phyloP scores from a whole-genome alignment of 2,888 invertebrate genomes.

The Oxycera nigricornis region DNA sequence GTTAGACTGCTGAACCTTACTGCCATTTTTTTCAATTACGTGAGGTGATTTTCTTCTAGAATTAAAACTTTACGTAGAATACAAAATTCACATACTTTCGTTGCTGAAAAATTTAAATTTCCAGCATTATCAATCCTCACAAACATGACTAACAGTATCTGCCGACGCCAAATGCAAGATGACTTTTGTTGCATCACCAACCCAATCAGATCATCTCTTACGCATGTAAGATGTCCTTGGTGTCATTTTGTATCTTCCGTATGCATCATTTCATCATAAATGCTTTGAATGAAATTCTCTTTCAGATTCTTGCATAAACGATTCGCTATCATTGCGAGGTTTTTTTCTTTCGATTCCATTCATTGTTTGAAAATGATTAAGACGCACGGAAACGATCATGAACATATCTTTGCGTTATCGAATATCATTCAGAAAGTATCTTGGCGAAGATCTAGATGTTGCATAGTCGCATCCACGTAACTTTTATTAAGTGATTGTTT shows the following conservation, averaged over 20 bases:
- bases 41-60: too few species aligned
- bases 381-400: background rate
- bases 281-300: background rate
- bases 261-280: background rate
- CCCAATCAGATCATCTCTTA: background rate
- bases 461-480: background rate
- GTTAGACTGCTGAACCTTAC: too few species aligned
- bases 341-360: background rate
- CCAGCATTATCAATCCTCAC: too few species aligned
- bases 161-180: too few species aligned
- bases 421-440: background rate
- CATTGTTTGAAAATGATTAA: background rate
- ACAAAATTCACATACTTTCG: too few species aligned
- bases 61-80: too few species aligned
- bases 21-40: too few species aligned
- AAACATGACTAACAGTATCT: too few species aligned
- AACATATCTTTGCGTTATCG: background rate
- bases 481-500: background rate
- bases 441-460: background rate
- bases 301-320: background rate
- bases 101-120: too few species aligned
- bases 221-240: slow-evolving; percentile 2
- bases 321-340: background rate
- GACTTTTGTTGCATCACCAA: background rate
- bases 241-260: slow-evolving; percentile 5